phyloP scores from a whole-genome alignment of 2,113 vertebrate genomes.

The Stegostoma tigrinum region DNA sequence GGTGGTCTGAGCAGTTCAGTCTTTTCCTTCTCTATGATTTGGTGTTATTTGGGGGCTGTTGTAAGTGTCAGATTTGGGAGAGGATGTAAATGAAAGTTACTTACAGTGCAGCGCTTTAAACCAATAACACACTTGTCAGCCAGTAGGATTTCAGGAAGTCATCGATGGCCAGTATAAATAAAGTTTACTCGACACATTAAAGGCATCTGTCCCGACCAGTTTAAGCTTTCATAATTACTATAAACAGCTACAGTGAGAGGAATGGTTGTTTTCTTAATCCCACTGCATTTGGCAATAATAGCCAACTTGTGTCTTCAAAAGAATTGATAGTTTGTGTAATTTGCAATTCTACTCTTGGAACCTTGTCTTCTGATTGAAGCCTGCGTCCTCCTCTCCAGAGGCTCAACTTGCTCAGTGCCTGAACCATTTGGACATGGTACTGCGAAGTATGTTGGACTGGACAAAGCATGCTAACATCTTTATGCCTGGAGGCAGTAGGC shows the following conservation, averaged over 20 bases:
- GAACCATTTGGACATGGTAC: background rate
- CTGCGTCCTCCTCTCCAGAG: background rate
- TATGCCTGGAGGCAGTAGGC: background rate
- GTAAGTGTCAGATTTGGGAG: background rate
- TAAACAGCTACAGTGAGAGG: background rate
- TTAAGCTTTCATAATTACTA: background rate
- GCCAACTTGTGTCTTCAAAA: background rate
- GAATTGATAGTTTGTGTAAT: background rate
- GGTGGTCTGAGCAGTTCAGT: background rate
- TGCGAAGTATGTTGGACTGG: background rate
- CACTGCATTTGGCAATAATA: constrained; percentile 6
- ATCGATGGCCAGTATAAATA: background rate
- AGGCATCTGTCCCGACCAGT: background rate
- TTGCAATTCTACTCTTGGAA: background rate
- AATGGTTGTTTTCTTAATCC: background rate
- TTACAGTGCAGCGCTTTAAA: background rate
- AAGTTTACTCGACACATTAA: background rate
- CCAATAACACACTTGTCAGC: constrained; percentile 14
- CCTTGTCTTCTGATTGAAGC: background rate
- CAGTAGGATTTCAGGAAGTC: background rate
- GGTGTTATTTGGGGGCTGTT: background rate
- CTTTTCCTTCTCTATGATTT: background rate
- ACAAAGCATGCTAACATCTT: background rate
- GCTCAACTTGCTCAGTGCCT: background rate
- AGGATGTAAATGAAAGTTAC: background rate